These are phyloP conservation scores for Petroica traversi DNA, from an alignment of 2,113 vertebrate species.

Conservation along the genomic window DNA sequence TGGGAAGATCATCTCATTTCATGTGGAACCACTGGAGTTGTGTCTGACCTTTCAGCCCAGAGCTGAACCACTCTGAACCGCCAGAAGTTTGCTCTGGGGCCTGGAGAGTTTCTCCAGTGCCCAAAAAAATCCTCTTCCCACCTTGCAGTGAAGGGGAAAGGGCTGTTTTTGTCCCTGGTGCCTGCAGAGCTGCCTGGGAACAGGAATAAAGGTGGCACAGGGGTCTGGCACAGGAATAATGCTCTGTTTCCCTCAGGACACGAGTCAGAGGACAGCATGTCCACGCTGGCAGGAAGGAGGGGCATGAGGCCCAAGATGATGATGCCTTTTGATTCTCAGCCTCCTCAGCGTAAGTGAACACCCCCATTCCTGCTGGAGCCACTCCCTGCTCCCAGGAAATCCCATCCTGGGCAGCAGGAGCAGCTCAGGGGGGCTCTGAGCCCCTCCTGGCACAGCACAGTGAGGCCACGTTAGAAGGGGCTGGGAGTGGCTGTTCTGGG, in stretches of 20 bases:
- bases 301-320: slow-evolving; percentile 99
- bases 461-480: neutral
- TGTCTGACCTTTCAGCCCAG: neutral
- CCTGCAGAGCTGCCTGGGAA: neutral
- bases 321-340: slow-evolving; percentile 99
- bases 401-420: neutral
- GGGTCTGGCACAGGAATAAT: neutral
- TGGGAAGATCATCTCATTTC: neutral
- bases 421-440: neutral
- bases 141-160: neutral
- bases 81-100: neutral
- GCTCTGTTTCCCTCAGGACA: slow-evolving; percentile 81
- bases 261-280: slow-evolving; percentile 97
- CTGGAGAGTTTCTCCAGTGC: neutral
- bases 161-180: neutral
- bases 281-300: slow-evolving; percentile 91
- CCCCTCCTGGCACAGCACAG: neutral
- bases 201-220: neutral
- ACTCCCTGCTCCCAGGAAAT: neutral
- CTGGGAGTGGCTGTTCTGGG: neutral
- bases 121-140: neutral
- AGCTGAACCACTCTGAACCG: neutral
- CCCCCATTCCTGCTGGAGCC: neutral
- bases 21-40: neutral
- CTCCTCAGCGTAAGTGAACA: slow-evolving; percentile 94